Base-by-base conservation (phyloP, 2,888 invertebrate genomes). In the Globia sparganii region DNA sequence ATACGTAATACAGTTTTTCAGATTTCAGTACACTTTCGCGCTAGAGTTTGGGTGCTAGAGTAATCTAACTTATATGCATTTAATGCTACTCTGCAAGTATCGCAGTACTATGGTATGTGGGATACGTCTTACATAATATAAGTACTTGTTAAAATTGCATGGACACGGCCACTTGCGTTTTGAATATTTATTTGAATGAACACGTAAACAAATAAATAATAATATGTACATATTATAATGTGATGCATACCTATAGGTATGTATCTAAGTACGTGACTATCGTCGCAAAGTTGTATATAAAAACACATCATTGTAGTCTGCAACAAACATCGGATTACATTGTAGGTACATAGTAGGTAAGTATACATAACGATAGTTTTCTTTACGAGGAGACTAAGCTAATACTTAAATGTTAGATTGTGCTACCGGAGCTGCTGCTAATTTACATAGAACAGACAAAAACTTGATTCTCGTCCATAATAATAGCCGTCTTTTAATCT, bases 371-470 rank as follows among this genome's bases (percentile, higher is more conserved):
- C 25, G 21, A 40, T 58, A 43, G 31, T 70, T 65, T 66, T 77
- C 11, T 72, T 84, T 58, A 70, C 49, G 49, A 74, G 5, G n/a
- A 69, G 72, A 71, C 66, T 68, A 76, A 81, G 65, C 81, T 76
- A 81, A 76, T 67, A 78, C n/a, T 59, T 25, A 68, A 37, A 66
- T 61, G n/a, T 80, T 64, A 75, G 25, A 72, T 62, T 53, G n/a
- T 58, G 78, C 87, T 88, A 87, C 83, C 71, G 87, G 61, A 69
- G 80, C 85, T 81, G 74, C 77, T 34, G 64, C 64, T 53, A 28
- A 88, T 87, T 85, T 78, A 85, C 77, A 88, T 75, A 83, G 62
- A 78, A 65, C 68, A 53, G 65, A 76, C 80, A 87, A 88, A 88
- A 87, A 88, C 87, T 77, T 65, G 64, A 81, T 73, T 73, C 67